Evolutionary conservation across 1,140 invertebrate species (phyloP).

Genomic region (Physella acuta): DNA sequence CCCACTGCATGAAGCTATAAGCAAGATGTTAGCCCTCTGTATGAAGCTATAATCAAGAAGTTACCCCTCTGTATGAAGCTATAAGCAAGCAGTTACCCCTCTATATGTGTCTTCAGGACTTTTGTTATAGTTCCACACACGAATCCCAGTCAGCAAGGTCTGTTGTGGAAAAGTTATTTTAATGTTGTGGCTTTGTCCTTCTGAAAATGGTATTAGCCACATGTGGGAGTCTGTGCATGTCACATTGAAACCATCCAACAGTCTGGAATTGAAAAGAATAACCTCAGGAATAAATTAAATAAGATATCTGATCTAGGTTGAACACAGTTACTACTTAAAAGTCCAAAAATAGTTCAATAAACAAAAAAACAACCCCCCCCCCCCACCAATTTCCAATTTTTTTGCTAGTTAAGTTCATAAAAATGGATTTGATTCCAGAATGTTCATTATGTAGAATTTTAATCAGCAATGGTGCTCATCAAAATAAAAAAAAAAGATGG

Average conservation of each 20-base stretch:
- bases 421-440: too few relatives aligned
- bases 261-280: too few relatives aligned
- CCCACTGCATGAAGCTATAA: not conserved
- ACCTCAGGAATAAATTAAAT: too few relatives aligned
- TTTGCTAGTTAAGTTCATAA: too few relatives aligned
- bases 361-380: not conserved
- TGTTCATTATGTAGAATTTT: too few relatives aligned
- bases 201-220: slow-evolving; percentile 63
- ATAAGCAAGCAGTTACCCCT: slow-evolving; percentile 67
- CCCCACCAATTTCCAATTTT: too few relatives aligned
- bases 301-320: not conserved
- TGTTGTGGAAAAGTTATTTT: slow-evolving; percentile 51
- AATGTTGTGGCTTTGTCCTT: slow-evolving; percentile 48
- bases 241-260: slow-evolving; percentile 61
- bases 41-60: too few relatives aligned
- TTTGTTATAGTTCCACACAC: slow-evolving; percentile 82
- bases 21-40: too few relatives aligned
- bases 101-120: slow-evolving; percentile 72
- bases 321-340: not conserved
- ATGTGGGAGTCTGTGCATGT: slow-evolving; percentile 61
- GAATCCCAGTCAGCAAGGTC: slow-evolving; percentile 61
- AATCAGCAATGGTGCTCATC: too few relatives aligned
- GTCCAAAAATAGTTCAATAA: not conserved
- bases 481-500: too few relatives aligned
- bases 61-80: too few relatives aligned